A percentile compares a stretch with the other conserved stretches of the same genome.
Conservation (phyloP, 2,888 invertebrate species). For the Trisateles emortualis region DNA sequence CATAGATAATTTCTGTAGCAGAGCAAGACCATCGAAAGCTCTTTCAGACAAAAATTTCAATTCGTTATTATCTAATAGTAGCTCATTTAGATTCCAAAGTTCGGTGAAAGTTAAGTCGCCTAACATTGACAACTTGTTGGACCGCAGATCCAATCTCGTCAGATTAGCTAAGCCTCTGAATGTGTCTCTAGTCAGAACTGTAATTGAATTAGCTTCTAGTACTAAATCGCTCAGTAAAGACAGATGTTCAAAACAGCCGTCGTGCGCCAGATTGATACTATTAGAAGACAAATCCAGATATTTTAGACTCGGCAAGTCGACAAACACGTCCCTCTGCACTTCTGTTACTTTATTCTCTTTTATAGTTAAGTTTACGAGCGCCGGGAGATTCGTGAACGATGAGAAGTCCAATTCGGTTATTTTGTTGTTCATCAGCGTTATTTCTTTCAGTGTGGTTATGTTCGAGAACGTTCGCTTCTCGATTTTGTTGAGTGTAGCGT, state of each 20-base stretch:
- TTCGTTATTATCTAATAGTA: slow-evolving; percentile 90
- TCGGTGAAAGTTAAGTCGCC: slow-evolving; percentile 93
- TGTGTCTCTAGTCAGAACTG: slow-evolving; percentile 91
- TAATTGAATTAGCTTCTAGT: slow-evolving; percentile 92
- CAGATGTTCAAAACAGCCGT: slow-evolving; percentile 93
- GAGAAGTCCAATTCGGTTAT: slow-evolving; percentile 90
- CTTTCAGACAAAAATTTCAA: slow-evolving; percentile 91
- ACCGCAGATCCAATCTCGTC: slow-evolving; percentile 91
- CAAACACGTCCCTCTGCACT: slow-evolving; percentile 91
- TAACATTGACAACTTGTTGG: slow-evolving; percentile 92
- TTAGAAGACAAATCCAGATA: slow-evolving; percentile 95
- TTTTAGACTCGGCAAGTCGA: slow-evolving; percentile 90
- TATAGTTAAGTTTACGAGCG: slow-evolving; percentile 90
- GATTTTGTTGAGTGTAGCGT: slow-evolving; percentile 90
- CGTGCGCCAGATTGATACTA: slow-evolving; percentile 93
- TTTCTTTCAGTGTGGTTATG: slow-evolving; percentile 89
- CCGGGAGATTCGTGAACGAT: slow-evolving; percentile 91
- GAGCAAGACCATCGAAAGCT: slow-evolving; percentile 92
- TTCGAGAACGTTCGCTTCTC: slow-evolving; percentile 92
- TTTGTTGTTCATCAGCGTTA: slow-evolving; percentile 90
- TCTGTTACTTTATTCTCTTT: slow-evolving; percentile 92
- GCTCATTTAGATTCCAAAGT: slow-evolving; percentile 90
- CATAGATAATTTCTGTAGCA: slow-evolving; percentile 91
- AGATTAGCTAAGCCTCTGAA: slow-evolving; percentile 92
- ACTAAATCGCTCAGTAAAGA: slow-evolving; percentile 92